phyloP scores from a whole-genome alignment of 1,140 invertebrate species.

The Orius laevigatus region DNA sequence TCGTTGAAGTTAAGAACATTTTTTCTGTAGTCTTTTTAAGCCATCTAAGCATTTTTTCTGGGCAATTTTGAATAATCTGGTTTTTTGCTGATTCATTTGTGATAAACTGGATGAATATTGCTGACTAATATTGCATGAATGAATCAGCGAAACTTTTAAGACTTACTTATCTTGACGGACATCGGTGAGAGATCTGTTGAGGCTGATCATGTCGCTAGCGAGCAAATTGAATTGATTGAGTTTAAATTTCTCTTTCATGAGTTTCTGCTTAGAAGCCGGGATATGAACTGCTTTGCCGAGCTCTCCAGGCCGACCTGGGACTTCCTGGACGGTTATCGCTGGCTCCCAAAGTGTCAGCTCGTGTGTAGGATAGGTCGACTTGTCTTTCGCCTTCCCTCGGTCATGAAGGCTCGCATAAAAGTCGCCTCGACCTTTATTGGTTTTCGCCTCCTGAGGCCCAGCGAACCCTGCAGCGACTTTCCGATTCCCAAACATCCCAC shows the following conservation, averaged over 20 bases:
- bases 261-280: constrained; percentile 60
- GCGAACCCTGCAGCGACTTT: constrained; percentile 20
- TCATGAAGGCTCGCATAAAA: constrained; percentile 20
- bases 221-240: constrained; percentile 97
- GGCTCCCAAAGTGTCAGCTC: constrained; percentile 53
- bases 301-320: constrained; percentile 64
- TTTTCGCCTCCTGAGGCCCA: neutral
- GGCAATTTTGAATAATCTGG: too few relatives aligned
- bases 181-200: constrained; percentile 90
- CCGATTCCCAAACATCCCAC: constrained; percentile 36
- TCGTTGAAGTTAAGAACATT: too few relatives aligned
- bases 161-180: constrained; percentile 78
- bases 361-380: constrained; percentile 28
- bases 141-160: neutral
- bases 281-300: constrained; percentile 77
- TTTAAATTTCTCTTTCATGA: constrained; percentile 91
- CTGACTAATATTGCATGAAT: neutral
- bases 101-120: too few relatives aligned
- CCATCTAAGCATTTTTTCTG: too few relatives aligned
- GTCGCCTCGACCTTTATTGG: constrained; percentile 20
- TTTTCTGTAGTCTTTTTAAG: too few relatives aligned
- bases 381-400: constrained; percentile 19
- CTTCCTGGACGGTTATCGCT: constrained; percentile 47
- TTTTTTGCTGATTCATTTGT: too few relatives aligned
- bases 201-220: constrained; percentile 92